Percentiles rank a stretch among this genome's conserved stretches.
Evolutionary conservation across 2,113 vertebrate species (phyloP).

Genomic region (Tonatia bakeri): DNA sequence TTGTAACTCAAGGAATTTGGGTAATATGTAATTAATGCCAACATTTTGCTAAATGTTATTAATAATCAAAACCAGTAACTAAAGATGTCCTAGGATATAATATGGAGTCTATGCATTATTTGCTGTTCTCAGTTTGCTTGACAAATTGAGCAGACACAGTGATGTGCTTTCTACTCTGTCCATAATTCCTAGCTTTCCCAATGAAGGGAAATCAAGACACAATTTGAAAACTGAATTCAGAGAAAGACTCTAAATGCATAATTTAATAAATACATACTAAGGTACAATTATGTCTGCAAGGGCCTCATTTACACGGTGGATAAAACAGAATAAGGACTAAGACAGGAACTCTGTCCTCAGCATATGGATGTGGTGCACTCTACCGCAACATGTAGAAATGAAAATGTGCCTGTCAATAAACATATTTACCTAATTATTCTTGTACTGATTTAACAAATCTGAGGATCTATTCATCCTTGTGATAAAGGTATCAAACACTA

Average conservation of each 20-base stretch:
- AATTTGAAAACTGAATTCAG: neutral
- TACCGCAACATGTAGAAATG: neutral
- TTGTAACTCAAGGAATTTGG: neutral
- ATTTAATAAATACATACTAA: neutral
- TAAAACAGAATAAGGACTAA: neutral
- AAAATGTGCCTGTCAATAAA: neutral
- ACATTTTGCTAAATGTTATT: neutral
- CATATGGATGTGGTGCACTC: neutral
- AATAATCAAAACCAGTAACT: neutral
- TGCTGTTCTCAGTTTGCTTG: neutral
- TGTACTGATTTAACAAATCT: neutral
- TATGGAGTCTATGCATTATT: neutral
- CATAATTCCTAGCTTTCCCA: neutral
- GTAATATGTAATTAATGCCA: neutral
- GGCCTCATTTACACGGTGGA: neutral
- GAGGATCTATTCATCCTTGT: neutral
- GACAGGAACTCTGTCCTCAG: neutral
- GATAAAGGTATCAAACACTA: neutral
- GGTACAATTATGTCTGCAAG: neutral
- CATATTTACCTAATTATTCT: neutral
- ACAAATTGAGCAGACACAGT: neutral
- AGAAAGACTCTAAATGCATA: neutral
- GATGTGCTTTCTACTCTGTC: rapidly evolving
- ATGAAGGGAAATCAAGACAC: neutral
- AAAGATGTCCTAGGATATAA: neutral